Evolutionary conservation across 2,113 vertebrate genomes (phyloP), one percentile per base, ranked within the genome.

Genomic region (Pelvicachromis taeniatus): DNA sequence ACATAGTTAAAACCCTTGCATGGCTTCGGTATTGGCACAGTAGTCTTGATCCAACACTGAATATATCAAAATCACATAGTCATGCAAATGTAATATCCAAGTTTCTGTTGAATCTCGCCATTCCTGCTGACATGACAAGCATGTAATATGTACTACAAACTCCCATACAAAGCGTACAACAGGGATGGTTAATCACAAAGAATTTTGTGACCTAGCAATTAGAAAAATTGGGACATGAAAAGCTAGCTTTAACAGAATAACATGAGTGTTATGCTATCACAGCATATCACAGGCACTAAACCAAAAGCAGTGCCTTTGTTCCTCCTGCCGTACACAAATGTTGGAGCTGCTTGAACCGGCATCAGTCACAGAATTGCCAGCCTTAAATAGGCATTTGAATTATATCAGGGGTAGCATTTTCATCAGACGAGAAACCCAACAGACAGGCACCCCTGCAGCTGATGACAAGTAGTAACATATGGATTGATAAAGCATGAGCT

Each of bases 301-400:
- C n/a, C n/a, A n/a, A n/a, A n/a, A n/a, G 53, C 2, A 85, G 48
- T 59, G 77, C 52, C 63, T 92, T 89, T 90, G 83, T 89, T 91
- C 85, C 61, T 85, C 48, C 17, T 55, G 78, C 79, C 86, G 81
- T 61, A 89, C 50, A 70, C 73, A 54, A 73, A 88, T 61, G 61
- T 81, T 81, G 83, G 83, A 90, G 90, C 85, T 88, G 52, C 81
- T 88, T 77, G 83, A 77, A 79, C 59, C 48, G 58, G 42, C 83
- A 92, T 93, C 87, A 55, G 80, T 93, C 85, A 91, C 75, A 21
- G 23, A 77, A 85, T 52, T 85, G 63, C 82, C 84, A 77, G 77
- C 87, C 82, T 85, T 88, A 77, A 86, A 89, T 19, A 70, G 83
- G 84, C 85, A 85, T 89, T 78, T 80, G 78, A 75, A 75, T 86